These are phyloP conservation scores for Brachypalpus laphriformis DNA, from an alignment of 2,888 invertebrate genomes.

Conservation along the genomic window DNA sequence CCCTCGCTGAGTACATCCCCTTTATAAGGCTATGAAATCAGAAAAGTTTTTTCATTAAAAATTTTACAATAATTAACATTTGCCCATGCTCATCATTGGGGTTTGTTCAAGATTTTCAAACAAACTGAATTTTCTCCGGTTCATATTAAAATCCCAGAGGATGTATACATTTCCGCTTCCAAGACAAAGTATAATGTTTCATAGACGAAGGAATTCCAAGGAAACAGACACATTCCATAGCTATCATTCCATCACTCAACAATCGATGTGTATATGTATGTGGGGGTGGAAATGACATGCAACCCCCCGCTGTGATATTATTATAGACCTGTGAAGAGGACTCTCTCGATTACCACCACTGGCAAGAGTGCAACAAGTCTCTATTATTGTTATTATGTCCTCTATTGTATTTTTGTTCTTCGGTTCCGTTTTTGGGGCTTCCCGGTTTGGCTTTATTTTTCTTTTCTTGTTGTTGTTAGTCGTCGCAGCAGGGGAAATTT, in stretches of 20 bases:
- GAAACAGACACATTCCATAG: neutral
- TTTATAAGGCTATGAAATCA: neutral
- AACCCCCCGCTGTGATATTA: slow-evolving; percentile 18
- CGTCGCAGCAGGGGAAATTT: slow-evolving; percentile 11
- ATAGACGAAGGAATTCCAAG: neutral
- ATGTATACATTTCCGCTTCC: neutral
- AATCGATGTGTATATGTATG: neutral
- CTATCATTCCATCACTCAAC: neutral
- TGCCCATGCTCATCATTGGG: neutral
- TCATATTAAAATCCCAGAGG: neutral
- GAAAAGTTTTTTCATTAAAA: slow-evolving; percentile 37
- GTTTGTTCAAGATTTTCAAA: neutral
- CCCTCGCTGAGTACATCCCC: neutral
- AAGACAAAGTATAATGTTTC: neutral
- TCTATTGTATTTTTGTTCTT: slow-evolving; percentile 13
- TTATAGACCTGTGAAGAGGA: neutral
- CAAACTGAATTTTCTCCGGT: neutral
- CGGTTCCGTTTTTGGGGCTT: slow-evolving; percentile 6
- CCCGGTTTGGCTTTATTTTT: neutral
- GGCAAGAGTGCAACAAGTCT: slow-evolving; percentile 57
- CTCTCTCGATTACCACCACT: neutral
- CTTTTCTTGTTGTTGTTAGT: neutral
- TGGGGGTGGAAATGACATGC: neutral
- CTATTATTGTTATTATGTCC: slow-evolving; percentile 29
- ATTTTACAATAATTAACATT: slow-evolving; percentile 52